phyloP scores from a whole-genome alignment of 2,888 invertebrate genomes.

The Aphodius sticticus region DNA sequence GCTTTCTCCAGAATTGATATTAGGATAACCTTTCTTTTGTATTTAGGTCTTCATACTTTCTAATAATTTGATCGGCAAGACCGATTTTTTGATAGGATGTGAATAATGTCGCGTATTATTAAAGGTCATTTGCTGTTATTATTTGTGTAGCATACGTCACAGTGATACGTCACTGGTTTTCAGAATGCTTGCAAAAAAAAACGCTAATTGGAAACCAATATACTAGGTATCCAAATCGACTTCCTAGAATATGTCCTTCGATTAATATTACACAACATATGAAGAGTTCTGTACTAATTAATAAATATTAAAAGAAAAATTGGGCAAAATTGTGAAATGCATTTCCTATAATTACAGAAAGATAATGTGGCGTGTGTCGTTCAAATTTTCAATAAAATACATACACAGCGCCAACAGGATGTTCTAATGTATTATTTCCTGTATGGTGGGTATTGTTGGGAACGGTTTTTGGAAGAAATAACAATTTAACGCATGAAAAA shows the following conservation, averaged over 20 bases:
- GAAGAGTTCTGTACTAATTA: too few relatives aligned
- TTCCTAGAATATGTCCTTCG: neutral
- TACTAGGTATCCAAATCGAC: neutral
- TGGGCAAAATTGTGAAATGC: neutral
- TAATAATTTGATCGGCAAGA: neutral
- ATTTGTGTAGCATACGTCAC: neutral
- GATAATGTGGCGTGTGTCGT: too few relatives aligned
- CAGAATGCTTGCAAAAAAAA: neutral
- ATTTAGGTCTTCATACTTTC: neutral
- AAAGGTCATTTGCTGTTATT: constrained; percentile 4
- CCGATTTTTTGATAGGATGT: neutral
- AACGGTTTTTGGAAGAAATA: neutral
- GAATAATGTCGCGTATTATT: neutral
- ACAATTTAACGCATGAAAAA: neutral
- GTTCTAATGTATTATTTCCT: neutral
- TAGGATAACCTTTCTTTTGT: neutral
- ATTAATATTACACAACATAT: too few relatives aligned
- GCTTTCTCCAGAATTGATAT: neutral
- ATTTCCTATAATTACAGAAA: too few relatives aligned
- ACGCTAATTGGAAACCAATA: neutral
- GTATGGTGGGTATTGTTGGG: neutral
- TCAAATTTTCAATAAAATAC: neutral
- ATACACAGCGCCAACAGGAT: neutral
- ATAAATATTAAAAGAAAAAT: neutral
- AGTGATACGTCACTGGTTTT: neutral